A percentile compares a stretch with the other conserved stretches of the same genome.
phyloP scores from a whole-genome alignment of 2,888 invertebrate genomes.

The Apamea crenata region DNA sequence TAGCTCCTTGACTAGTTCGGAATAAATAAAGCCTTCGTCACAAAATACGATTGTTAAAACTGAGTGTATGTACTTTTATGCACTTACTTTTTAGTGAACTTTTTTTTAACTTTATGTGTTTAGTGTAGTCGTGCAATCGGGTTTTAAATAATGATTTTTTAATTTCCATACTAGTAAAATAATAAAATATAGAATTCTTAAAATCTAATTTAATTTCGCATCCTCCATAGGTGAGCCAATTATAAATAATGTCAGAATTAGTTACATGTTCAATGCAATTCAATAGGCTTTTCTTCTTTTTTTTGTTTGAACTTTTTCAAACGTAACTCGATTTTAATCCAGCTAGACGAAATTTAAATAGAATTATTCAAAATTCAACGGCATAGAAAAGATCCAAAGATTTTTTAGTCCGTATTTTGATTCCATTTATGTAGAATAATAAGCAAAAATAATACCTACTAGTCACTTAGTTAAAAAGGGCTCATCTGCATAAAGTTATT shows the following conservation, averaged over 20 bases:
- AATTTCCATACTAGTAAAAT: neutral
- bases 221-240: neutral
- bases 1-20: constrained; percentile 1
- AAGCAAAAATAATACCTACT: neutral
- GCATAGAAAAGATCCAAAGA: neutral
- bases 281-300: neutral
- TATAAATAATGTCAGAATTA: neutral
- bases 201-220: neutral
- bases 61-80: too few species aligned
- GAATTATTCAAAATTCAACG: neutral
- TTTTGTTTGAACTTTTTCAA: neutral
- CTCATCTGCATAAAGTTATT: neutral
- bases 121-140: neutral
- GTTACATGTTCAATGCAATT: neutral
- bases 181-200: neutral
- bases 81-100: too few species aligned
- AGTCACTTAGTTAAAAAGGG: neutral
- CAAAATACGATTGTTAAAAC: neutral
- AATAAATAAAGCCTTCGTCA: neutral
- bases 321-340: neutral
- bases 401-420: neutral
- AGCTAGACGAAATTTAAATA: neutral
- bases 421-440: neutral
- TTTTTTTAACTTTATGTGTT: neutral
- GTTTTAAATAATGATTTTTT: neutral